Percentiles rank a stretch among this genome's conserved stretches.
phyloP scores from a whole-genome alignment of 2,113 vertebrate genomes.

The Brienomyrus longianalis region DNA sequence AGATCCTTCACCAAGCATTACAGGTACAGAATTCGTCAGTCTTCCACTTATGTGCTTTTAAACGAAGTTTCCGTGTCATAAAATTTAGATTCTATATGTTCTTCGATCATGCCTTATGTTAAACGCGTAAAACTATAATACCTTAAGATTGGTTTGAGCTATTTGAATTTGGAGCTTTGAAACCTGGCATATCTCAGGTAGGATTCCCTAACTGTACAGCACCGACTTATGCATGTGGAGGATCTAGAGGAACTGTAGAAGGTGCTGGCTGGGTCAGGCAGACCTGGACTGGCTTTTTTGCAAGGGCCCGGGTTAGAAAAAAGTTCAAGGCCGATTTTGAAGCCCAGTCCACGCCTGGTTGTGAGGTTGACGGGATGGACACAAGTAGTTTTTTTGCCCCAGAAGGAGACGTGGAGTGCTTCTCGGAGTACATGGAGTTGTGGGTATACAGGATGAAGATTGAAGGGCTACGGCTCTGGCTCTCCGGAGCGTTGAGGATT shows the following conservation, averaged over 20 bases:
- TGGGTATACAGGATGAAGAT: slow-evolving; percentile 47
- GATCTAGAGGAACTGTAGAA: not conserved
- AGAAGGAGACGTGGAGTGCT: slow-evolving; percentile 55
- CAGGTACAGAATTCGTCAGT: slow-evolving; percentile 31
- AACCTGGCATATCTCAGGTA: not conserved
- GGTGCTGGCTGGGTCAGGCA: not conserved
- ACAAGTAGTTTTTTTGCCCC: not conserved
- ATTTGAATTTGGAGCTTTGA: not conserved
- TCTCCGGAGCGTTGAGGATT: slow-evolving; percentile 42
- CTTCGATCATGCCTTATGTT: not conserved
- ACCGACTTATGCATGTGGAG: not conserved
- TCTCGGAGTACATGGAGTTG: slow-evolving; percentile 60
- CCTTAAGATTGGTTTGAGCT: not conserved
- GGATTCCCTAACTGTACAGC: not conserved
- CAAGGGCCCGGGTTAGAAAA: not conserved
- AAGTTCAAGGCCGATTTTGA: not conserved
- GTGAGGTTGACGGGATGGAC: not conserved
- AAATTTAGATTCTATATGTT: not conserved
- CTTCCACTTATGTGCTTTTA: not conserved
- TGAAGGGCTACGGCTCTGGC: slow-evolving; percentile 48
- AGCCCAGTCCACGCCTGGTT: not conserved
- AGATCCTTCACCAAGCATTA: slow-evolving; percentile 13
- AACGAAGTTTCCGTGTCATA: not conserved
- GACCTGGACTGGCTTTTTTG: not conserved
- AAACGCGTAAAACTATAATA: not conserved